phyloP scores from a whole-genome alignment of 2,113 vertebrate genomes.

The Scomber japonicus region DNA sequence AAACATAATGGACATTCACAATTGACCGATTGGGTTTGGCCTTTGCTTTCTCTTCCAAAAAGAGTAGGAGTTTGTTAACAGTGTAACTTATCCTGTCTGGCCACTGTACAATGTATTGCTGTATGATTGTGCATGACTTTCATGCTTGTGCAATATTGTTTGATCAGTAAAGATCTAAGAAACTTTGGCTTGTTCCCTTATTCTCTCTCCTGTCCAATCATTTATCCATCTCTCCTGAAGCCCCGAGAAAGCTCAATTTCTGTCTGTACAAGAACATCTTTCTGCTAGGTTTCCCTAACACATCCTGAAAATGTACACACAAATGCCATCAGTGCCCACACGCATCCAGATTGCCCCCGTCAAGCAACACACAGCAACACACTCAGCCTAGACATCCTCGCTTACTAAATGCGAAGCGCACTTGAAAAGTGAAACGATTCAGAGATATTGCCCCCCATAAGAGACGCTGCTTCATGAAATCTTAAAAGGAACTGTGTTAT shows the following conservation, averaged over 20 bases:
- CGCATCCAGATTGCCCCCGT: constrained; percentile 67
- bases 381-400: constrained; percentile 56
- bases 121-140: not conserved
- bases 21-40: not conserved
- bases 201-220: constrained; percentile 41
- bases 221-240: constrained; percentile 53
- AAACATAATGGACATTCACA: not conserved
- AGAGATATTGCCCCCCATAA: constrained; percentile 64
- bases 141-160: not conserved
- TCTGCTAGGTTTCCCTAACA: constrained; percentile 78
- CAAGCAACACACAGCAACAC: constrained; percentile 50
- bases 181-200: constrained; percentile 2
- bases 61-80: not conserved
- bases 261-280: constrained; percentile 68
- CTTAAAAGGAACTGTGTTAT: constrained; percentile 67
- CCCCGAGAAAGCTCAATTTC: constrained; percentile 66
- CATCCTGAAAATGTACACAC: constrained; percentile 81
- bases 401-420: constrained; percentile 54
- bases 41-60: not conserved
- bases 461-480: constrained; percentile 76
- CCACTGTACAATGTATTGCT: not conserved
- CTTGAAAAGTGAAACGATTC: constrained; percentile 74
- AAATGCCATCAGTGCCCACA: constrained; percentile 82
- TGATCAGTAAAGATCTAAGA: constrained; percentile 9
- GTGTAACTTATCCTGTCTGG: not conserved